Conservation (phyloP, 2,113 vertebrate genomes). For the Trogon melanurus region DNA sequence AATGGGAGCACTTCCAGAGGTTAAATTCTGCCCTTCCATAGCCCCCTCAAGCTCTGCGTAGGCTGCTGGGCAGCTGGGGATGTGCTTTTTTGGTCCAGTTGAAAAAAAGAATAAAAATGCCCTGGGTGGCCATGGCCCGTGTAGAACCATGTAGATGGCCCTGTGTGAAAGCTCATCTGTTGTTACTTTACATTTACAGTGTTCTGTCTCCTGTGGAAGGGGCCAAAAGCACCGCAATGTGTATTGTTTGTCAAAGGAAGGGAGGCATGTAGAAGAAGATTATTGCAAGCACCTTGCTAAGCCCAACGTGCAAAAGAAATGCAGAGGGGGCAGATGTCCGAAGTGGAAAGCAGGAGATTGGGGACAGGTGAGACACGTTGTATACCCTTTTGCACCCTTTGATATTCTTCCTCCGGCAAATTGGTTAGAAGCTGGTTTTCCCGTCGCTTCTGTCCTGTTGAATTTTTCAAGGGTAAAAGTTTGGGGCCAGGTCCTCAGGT, state of each 20-base stretch:
- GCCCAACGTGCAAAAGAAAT: constrained; percentile 87
- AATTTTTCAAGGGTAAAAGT: background rate
- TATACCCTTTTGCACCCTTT: constrained; percentile 23
- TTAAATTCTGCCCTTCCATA: background rate
- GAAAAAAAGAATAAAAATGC: background rate
- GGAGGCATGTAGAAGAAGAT: constrained; percentile 84
- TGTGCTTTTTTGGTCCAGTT: background rate
- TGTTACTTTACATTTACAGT: constrained; percentile 86
- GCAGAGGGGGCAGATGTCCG: constrained; percentile 88
- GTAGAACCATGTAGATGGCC: background rate
- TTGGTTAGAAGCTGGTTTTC: background rate
- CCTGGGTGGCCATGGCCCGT: background rate
- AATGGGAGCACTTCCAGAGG: background rate
- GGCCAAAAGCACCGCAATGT: constrained; percentile 89
- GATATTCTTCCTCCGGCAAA: background rate
- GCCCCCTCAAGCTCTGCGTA: background rate
- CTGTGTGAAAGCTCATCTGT: constrained; percentile 62
- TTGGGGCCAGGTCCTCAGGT: background rate
- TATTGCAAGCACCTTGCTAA: constrained; percentile 87
- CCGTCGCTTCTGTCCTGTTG: background rate
- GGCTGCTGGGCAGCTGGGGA: background rate
- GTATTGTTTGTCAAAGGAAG: constrained; percentile 88
- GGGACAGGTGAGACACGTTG: constrained; percentile 86
- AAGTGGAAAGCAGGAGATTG: constrained; percentile 92
- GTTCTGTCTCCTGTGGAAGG: constrained; percentile 91